A percentile compares a stretch with the other conserved stretches of the same genome.
These are phyloP conservation scores for Chalcosyrphus nemorum DNA, from an alignment of 2,888 invertebrate genomes.

Conservation along the genomic window DNA sequence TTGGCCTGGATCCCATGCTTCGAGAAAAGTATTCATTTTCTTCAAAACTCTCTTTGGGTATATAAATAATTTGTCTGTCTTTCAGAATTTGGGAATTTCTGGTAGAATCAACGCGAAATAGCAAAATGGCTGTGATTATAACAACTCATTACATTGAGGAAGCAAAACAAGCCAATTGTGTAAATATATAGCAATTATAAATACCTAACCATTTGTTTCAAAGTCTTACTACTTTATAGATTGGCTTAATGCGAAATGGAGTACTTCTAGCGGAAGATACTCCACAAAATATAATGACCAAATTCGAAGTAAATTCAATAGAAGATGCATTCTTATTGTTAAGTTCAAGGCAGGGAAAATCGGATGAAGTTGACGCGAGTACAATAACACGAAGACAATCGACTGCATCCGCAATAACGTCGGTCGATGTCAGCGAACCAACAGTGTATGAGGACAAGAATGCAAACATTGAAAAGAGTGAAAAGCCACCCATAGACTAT, in stretches of 20 bases:
- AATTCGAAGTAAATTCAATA: constrained; percentile 88
- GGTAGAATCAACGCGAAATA: constrained; percentile 86
- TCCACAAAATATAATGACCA: constrained; percentile 87
- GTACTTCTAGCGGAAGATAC: constrained; percentile 92
- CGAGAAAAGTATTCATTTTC: constrained; percentile 86
- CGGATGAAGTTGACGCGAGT: constrained; percentile 78
- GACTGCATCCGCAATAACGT: constrained; percentile 75
- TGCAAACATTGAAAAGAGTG: constrained; percentile 70
- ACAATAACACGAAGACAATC: constrained; percentile 72
- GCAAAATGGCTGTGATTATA: constrained; percentile 91
- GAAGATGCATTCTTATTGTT: constrained; percentile 95
- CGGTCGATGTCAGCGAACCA: constrained; percentile 78
- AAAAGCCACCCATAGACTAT: constrained; percentile 75
- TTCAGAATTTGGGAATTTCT: constrained; percentile 94
- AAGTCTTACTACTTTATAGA: constrained; percentile 84
- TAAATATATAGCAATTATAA: constrained; percentile 81
- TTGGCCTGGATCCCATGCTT: constrained; percentile 95
- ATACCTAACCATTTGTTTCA: background rate
- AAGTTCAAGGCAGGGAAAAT: constrained; percentile 84
- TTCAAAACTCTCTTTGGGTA: background rate
- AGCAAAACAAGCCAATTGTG: constrained; percentile 90
- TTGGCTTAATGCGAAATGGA: constrained; percentile 94
- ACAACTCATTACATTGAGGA: constrained; percentile 98
- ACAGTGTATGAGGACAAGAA: constrained; percentile 59
- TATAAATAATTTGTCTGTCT: background rate